Evolutionary conservation across 92 coral and sea anemone genomes (phyloP).

Genomic region (Chrysogorgia sp.): DNA sequence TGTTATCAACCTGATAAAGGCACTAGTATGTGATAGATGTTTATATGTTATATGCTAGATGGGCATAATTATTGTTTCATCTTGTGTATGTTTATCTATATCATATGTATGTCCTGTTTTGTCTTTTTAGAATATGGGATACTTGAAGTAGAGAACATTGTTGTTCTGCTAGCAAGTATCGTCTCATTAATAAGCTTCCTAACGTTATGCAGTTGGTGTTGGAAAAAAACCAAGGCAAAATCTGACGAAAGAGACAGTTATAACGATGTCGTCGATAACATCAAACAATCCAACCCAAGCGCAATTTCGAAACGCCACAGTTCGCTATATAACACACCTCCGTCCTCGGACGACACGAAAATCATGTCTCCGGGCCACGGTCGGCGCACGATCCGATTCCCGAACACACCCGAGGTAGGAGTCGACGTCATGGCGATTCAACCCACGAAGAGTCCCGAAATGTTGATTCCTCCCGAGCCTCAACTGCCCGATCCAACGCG

Average conservation of each 20-base stretch:
- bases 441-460: constrained; percentile 64
- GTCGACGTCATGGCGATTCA: constrained; percentile 81
- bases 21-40: no score
- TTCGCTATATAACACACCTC: not conserved
- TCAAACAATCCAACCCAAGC: no score
- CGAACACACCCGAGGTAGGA: constrained; percentile 77
- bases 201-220: constrained; percentile 87
- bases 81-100: no score
- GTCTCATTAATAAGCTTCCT: constrained; percentile 76
- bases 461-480: constrained; percentile 75
- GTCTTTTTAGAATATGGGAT: constrained; percentile 10
- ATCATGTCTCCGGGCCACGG: constrained; percentile 63
- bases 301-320: not conserved
- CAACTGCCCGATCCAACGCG: constrained; percentile 66
- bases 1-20: no score
- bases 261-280: constrained; percentile 44
- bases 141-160: constrained; percentile 46
- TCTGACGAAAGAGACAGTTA: constrained; percentile 58
- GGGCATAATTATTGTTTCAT: no score
- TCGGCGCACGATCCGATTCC: constrained; percentile 72
- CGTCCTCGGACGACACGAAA: constrained; percentile 57
- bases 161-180: constrained; percentile 76
- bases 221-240: constrained; percentile 64
- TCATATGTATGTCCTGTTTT: not conserved
- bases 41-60: no score